Evolutionary conservation across 2,888 invertebrate genomes (phyloP).

Genomic region (Athetis lepigone): DNA sequence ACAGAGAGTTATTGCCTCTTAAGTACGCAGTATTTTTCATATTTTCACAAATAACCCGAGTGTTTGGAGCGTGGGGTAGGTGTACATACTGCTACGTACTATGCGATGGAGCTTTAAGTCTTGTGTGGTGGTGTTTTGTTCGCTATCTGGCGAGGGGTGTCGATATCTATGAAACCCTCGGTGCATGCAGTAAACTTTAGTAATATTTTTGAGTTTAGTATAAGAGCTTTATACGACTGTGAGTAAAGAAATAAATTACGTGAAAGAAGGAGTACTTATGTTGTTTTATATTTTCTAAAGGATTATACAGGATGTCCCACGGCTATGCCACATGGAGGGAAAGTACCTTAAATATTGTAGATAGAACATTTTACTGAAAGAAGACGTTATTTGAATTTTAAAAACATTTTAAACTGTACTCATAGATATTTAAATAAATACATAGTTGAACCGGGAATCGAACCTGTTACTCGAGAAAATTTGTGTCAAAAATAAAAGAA

Average conservation of each 20-base stretch:
- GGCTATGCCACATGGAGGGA: no score
- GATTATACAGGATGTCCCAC: no score
- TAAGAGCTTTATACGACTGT: background rate
- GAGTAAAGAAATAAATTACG: background rate
- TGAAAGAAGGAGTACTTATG: no score
- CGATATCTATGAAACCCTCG: constrained; percentile 19
- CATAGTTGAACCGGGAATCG: no score
- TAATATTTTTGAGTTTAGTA: constrained; percentile 15
- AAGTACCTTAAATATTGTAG: no score
- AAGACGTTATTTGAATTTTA: no score
- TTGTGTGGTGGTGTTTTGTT: constrained; percentile 47
- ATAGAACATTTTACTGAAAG: no score
- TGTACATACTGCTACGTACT: constrained; percentile 10
- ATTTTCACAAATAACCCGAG: constrained; percentile 84
- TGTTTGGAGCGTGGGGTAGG: constrained; percentile 64
- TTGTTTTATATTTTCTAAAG: no score
- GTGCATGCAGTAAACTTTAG: constrained; percentile 3
- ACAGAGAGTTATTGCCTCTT: constrained; percentile 81
- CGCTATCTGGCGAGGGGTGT: constrained; percentile 55
- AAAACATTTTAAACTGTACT: no score
- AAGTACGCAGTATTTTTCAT: constrained; percentile 85
- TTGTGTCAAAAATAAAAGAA: no score
- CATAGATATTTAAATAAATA: no score
- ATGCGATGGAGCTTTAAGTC: constrained; percentile 33
- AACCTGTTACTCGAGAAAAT: no score